Conservation (phyloP, 2,797 vertebrate genomes). For the Mallotus villosus region DNA sequence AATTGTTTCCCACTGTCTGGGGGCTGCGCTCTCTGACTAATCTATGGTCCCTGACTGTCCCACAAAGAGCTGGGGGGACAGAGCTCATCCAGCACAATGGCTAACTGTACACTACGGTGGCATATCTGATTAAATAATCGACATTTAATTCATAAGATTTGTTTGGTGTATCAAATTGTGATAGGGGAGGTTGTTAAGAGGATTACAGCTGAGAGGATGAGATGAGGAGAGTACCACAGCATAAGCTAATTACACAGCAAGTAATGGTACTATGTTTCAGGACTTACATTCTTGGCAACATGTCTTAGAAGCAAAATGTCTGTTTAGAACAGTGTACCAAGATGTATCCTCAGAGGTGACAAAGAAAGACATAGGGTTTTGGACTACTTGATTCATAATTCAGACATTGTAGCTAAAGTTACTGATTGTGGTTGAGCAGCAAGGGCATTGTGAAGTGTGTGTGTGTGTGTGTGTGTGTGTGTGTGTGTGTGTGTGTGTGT, state of each 20-base stretch:
- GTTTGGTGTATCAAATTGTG: not conserved
- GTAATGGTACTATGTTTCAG: slow-evolving; percentile 13
- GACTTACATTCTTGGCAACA: slow-evolving; percentile 22
- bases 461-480: slow-evolving; percentile 6
- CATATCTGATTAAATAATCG: not conserved
- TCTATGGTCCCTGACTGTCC: slow-evolving; percentile 33
- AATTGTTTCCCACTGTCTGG: slow-evolving; percentile 63
- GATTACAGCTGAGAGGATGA: slow-evolving; percentile 69
- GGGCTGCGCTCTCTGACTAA: slow-evolving; percentile 45
- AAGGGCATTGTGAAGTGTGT: slow-evolving; percentile 1
- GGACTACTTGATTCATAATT: slow-evolving; percentile 1
- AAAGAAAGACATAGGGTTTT: not conserved
- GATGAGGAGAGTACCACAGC: slow-evolving; percentile 39
- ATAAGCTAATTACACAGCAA: slow-evolving; percentile 67
- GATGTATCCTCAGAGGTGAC: not conserved
- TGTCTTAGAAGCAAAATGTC: not conserved
- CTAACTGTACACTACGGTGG: not conserved
- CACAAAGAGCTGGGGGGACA: slow-evolving; percentile 10
- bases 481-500: slow-evolving; percentile 36
- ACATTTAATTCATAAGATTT: not conserved
- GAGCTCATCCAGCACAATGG: not conserved
- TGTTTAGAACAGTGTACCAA: not conserved
- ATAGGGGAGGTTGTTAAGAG: slow-evolving; percentile 28
- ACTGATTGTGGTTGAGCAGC: not conserved
- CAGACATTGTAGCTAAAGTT: not conserved